Base-by-base conservation (phyloP, 2,888 invertebrate genomes). In the Drosophila subquinaria region DNA sequence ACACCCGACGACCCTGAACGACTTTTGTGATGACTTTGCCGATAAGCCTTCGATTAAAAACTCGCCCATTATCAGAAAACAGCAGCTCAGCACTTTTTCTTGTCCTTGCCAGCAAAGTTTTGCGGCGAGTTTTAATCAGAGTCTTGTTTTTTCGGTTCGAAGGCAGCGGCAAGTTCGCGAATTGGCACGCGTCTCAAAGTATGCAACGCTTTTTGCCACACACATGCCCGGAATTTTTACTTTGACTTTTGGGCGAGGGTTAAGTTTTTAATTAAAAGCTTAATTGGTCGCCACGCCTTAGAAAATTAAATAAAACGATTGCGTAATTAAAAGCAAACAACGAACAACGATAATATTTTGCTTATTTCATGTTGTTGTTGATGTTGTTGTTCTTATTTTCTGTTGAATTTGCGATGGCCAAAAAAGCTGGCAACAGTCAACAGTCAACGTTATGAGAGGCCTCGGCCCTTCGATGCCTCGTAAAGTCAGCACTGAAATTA, bases 301-400 rank as follows among this genome's bases (percentile, higher is more conserved):
- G 68, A 71, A 76, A 80, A 74, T 64, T 65, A 73, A 79, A 82
- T 80, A 68, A 71, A 78, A 67, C 61, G 75, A 78, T 79, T 68
- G 85, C 88, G 85, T 83, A 83, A 83, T 83, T 83, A 81, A 83
- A 85, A 85, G 80, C 67, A 88, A 85, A 83, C 82, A 51, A 20
- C 51, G 50, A 35, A 35, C 11, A 50, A 35, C 13, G 42, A 56
- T 59, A 57, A 61, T 60, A 62, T 68, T 66, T 60, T 76, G 67
- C 61, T 63, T 64, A 63, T 52, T 53, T 52, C 51, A 10, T 36
- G 20, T 42, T 27, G 51, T 17, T 43, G 48, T 62, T 43, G 17
- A 17, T 17, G 27, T n/a, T 42, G 50, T 15, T 33, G 15, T 13
- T 48, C 48, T 17, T 55, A n/a, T 33, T 33, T 55, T 20, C 13